Evolutionary conservation across 2,113 vertebrate genomes (phyloP).

Genomic region (Eulemur rufifrons): DNA sequence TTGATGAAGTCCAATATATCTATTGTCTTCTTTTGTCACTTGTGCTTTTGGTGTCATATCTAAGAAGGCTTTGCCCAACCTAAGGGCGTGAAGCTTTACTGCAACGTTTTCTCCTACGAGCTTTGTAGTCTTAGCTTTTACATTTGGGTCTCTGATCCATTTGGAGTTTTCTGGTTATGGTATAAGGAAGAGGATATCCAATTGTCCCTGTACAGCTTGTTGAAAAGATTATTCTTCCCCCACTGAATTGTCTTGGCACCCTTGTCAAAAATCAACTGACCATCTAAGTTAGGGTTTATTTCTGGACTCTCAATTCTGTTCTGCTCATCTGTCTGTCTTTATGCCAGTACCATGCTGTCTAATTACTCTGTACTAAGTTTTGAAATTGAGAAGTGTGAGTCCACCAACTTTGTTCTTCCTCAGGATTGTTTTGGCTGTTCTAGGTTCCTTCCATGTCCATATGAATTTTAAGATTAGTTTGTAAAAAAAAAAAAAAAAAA

Average conservation of each 20-base stretch:
- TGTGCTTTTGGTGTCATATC: neutral
- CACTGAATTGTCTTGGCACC: neutral
- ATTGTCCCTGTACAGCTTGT: neutral
- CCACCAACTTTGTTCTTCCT: neutral
- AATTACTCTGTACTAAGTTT: neutral
- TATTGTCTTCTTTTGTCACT: neutral
- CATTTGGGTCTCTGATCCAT: neutral
- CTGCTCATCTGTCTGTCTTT: neutral
- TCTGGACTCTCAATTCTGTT: neutral
- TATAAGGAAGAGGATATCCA: neutral
- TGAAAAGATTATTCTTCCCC: neutral
- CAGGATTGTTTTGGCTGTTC: neutral
- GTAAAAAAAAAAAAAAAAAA: neutral
- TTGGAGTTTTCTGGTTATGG: neutral
- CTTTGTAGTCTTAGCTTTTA: neutral
- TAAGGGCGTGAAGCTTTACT: neutral
- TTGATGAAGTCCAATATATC: neutral
- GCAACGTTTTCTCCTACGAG: neutral
- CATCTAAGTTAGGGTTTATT: neutral
- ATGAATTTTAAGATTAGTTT: neutral
- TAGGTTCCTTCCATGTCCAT: neutral
- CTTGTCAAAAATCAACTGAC: neutral
- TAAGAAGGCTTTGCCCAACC: neutral
- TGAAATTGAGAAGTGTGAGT: neutral
- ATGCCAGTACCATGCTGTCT: neutral